Conservation (phyloP, 2,113 vertebrate species). For the Micromys minutus region DNA sequence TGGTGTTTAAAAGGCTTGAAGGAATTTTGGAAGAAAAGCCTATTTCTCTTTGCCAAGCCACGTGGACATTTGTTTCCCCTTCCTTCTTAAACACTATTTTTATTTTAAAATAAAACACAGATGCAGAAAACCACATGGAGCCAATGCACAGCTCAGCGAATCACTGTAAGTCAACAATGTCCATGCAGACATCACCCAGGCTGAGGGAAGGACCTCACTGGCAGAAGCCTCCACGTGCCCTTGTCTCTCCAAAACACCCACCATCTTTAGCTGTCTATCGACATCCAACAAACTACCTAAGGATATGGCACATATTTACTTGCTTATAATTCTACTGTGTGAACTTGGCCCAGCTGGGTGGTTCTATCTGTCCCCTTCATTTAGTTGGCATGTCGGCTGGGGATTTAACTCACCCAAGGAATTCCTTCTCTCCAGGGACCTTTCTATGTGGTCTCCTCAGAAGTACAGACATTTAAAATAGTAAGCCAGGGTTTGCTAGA, state of each 20-base stretch:
- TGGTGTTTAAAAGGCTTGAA: neutral
- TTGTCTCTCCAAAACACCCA: neutral
- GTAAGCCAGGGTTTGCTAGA: neutral
- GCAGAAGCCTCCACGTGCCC: neutral
- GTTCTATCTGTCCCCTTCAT: neutral
- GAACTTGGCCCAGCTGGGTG: neutral
- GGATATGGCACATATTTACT: neutral
- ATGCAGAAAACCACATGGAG: conserved; percentile 52
- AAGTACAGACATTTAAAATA: neutral
- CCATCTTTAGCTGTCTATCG: neutral
- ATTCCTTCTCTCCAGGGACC: neutral
- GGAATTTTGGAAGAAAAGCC: conserved; percentile 61
- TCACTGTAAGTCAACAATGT: neutral
- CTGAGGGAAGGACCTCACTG: neutral
- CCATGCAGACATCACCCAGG: neutral
- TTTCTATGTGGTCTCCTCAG: neutral
- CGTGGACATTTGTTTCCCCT: conserved; percentile 49
- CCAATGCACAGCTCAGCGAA: conserved; percentile 29
- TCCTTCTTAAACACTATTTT: conserved; percentile 38
- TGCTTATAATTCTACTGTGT: neutral
- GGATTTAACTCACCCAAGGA: neutral
- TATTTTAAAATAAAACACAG: conserved; percentile 61
- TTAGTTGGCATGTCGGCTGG: neutral
- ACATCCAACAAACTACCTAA: neutral
- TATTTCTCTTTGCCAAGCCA: conserved; percentile 55